A percentile compares a stretch with the other conserved stretches of the same genome.
Conservation (phyloP, 2,888 invertebrate genomes). For the Xestia xanthographa region DNA sequence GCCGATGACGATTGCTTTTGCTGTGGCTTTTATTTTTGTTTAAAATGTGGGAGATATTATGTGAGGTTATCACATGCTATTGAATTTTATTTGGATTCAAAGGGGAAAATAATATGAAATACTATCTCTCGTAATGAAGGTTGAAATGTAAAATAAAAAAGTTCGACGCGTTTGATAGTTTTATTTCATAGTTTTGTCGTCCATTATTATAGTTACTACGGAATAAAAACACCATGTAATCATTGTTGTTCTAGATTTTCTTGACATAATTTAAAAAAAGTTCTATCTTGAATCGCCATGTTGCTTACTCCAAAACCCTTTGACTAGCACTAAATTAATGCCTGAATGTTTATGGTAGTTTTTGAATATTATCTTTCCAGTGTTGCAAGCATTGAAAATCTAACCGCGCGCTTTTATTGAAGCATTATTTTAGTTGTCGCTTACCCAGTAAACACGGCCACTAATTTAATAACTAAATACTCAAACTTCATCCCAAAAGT, state of each 20-base stretch:
- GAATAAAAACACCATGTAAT: neutral
- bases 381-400: neutral
- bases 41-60: neutral
- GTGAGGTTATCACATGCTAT: neutral
- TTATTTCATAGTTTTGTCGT: neutral
- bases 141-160: neutral
- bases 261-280: neutral
- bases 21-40: neutral
- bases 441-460: neutral
- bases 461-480: constrained; percentile 3
- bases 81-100: constrained; percentile 8
- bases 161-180: neutral
- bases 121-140: neutral
- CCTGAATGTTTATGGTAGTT: neutral
- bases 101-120: neutral
- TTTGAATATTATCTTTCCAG: neutral
- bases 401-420: neutral
- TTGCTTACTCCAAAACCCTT: neutral
- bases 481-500: neutral
- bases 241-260: neutral
- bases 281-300: neutral
- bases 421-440: neutral
- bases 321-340: neutral
- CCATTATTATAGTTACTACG: neutral
- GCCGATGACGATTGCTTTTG: constrained; percentile 34